A percentile compares a stretch with the other conserved stretches of the same genome.
Conservation (phyloP, 2,113 vertebrate genomes). For the Tragulus kanchil region DNA sequence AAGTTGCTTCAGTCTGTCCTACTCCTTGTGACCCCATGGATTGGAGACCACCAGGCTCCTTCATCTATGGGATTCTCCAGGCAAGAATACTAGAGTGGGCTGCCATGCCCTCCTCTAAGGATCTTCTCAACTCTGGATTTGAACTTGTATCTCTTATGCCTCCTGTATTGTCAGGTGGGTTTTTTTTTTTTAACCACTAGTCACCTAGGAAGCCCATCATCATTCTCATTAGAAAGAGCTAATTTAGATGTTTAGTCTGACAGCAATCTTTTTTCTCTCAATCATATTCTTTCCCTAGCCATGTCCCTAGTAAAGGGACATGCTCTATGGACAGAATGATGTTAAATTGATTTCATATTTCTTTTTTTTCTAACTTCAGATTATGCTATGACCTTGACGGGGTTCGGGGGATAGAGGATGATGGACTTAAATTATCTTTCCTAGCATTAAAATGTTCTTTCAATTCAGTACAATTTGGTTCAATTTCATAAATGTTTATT, state of each 20-base stretch:
- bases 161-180: too few species aligned
- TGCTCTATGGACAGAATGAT: not conserved
- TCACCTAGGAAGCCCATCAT: too few species aligned
- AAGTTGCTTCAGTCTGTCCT: too few species aligned
- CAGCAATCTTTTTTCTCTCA: not conserved
- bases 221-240: not conserved
- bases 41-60: too few species aligned
- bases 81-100: too few species aligned
- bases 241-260: not conserved
- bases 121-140: too few species aligned
- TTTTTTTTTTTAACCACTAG: too few species aligned
- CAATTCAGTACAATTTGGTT: not conserved
- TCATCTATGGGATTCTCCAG: too few species aligned
- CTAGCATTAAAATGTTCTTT: conserved; percentile 15
- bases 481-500: not conserved
- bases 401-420: rapidly evolving
- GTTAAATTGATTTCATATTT: not conserved
- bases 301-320: not conserved
- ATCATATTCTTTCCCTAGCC: not conserved
- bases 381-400: not conserved
- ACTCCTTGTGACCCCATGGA: too few species aligned
- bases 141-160: too few species aligned
- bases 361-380: not conserved
- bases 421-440: not conserved
- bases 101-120: too few species aligned